These are phyloP conservation scores for Peromyscus leucopus DNA, from an alignment of 2,113 vertebrate species.

Conservation along the genomic window DNA sequence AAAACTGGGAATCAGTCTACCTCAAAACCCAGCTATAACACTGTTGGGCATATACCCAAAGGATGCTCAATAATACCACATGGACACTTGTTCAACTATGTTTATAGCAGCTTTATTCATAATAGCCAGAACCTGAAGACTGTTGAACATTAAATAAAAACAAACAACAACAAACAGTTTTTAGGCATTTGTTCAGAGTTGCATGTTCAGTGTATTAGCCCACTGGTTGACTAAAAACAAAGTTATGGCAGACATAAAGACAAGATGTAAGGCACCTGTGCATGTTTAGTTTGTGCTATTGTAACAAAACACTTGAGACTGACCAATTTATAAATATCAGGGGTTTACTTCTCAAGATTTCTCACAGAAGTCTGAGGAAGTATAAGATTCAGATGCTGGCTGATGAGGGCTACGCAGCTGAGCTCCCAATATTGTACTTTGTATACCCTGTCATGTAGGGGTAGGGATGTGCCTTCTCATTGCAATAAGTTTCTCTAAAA, in stretches of 20 bases:
- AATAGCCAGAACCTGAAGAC: neutral
- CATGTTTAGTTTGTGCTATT: neutral
- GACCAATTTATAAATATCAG: neutral
- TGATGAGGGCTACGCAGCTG: neutral
- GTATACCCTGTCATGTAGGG: neutral
- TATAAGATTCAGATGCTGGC: neutral
- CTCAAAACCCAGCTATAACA: neutral
- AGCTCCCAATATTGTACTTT: neutral
- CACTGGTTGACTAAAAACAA: neutral
- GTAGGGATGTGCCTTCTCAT: fast-evolving
- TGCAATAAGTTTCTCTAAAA: neutral
- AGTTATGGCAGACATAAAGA: neutral
- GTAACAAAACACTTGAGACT: neutral
- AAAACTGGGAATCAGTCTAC: neutral
- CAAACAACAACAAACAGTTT: neutral
- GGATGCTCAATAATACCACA: neutral
- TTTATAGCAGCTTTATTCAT: neutral
- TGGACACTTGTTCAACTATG: neutral
- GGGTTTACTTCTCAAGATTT: neutral
- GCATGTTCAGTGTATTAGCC: neutral
- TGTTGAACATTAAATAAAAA: neutral
- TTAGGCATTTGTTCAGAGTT: neutral
- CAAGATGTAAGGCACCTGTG: neutral
- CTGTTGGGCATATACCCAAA: neutral
- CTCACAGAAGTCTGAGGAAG: neutral